These are phyloP conservation scores for Ophraella communa DNA, from an alignment of 2,888 invertebrate genomes.

Conservation along the genomic window DNA sequence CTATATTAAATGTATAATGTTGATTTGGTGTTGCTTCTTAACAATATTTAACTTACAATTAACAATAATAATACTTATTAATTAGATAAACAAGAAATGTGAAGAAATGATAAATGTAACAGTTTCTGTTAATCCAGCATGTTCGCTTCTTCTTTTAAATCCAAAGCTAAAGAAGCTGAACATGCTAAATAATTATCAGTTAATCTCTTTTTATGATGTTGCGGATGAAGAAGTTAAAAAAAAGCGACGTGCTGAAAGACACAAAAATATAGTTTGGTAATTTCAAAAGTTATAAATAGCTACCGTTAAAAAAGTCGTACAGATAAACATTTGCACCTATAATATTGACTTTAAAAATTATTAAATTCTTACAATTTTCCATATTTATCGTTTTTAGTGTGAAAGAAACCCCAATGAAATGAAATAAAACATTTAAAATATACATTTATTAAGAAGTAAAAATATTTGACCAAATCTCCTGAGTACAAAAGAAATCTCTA, in stretches of 20 bases:
- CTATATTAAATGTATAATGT: slow-evolving; percentile 36
- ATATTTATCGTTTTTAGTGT: neutral
- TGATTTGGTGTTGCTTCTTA: slow-evolving; percentile 39
- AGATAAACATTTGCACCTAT: neutral
- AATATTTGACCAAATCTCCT: too few relatives aligned
- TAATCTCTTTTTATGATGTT: neutral
- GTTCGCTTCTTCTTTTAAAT: neutral
- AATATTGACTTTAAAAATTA: neutral
- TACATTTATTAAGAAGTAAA: too few relatives aligned
- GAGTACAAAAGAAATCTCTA: too few relatives aligned
- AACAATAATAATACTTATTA: slow-evolving; percentile 25
- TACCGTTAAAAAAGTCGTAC: neutral
- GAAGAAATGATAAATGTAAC: neutral
- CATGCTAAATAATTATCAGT: neutral
- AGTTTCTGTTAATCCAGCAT: neutral
- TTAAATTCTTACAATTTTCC: neutral
- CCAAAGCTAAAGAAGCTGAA: neutral
- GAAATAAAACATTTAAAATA: too few relatives aligned
- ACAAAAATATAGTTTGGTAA: neutral
- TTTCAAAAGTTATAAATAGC: neutral
- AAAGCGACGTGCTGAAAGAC: neutral
- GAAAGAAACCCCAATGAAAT: too few relatives aligned
- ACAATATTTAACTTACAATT: slow-evolving; percentile 27
- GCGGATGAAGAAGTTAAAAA: neutral
- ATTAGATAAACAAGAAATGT: slow-evolving; percentile 11